These are phyloP conservation scores for Zaprionus nigranus DNA, from an alignment of 1,140 invertebrate genomes.

Conservation along the genomic window DNA sequence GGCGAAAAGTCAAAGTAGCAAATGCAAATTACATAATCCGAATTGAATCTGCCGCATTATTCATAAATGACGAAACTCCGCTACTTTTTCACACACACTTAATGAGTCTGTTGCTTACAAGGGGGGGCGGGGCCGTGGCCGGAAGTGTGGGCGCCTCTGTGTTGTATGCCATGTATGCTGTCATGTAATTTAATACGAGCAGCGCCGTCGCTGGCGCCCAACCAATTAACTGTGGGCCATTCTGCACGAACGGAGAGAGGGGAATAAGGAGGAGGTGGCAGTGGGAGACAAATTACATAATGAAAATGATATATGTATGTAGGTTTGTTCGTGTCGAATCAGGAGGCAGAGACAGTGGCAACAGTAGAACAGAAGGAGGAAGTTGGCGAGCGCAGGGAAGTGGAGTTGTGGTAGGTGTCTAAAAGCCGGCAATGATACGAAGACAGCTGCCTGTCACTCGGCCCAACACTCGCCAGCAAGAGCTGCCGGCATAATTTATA, in stretches of 20 bases:
- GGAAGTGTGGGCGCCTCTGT: conserved; percentile 3
- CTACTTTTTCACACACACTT: conserved; percentile 53
- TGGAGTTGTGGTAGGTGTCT: background rate
- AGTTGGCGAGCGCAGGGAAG: background rate
- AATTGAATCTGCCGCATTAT: conserved; percentile 60
- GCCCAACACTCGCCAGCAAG: background rate
- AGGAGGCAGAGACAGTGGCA: background rate
- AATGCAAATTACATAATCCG: conserved; percentile 55
- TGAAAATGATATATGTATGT: conserved; percentile 76
- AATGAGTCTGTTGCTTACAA: conserved; percentile 49
- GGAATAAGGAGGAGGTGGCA: background rate
- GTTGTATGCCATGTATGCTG: conserved; percentile 72
- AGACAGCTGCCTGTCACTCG: conserved; percentile 22
- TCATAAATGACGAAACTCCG: conserved; percentile 43
- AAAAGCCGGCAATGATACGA: conserved; percentile 6
- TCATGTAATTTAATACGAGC: conserved; percentile 77
- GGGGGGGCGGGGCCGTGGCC: background rate
- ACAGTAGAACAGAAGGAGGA: background rate
- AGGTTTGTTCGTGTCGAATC: conserved; percentile 1
- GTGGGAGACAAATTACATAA: conserved; percentile 76
- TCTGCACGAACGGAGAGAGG: conserved; percentile 42
- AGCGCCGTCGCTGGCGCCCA: conserved; percentile 51
- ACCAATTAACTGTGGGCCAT: conserved; percentile 79
- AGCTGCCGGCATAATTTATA: conserved; percentile 33
- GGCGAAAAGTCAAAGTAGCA: conserved; percentile 25